Percentiles rank a stretch among this genome's conserved stretches.
These are phyloP conservation scores for Ceratitis capitata DNA, from an alignment of 1,140 invertebrate genomes.

Conservation along the genomic window DNA sequence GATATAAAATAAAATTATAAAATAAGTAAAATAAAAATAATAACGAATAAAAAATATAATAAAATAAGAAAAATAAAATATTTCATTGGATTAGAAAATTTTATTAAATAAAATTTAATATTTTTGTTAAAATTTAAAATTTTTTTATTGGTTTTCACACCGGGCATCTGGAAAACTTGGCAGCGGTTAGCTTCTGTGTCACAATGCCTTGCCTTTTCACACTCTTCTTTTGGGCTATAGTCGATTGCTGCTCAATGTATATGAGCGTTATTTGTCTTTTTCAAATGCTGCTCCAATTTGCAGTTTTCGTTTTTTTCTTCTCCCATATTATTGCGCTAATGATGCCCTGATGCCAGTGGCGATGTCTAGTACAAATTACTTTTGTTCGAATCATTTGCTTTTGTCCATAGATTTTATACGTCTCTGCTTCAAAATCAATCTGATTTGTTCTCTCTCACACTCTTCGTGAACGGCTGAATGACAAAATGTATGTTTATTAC, in stretches of 20 bases:
- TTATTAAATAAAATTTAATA: too few relatives aligned
- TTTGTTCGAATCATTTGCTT: conserved; percentile 3
- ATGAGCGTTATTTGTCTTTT: not conserved
- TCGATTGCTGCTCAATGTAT: not conserved
- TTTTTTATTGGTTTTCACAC: too few relatives aligned
- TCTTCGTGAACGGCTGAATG: not conserved
- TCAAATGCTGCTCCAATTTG: too few relatives aligned
- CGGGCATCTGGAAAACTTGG: too few relatives aligned
- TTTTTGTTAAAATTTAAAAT: too few relatives aligned
- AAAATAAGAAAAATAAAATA: too few relatives aligned
- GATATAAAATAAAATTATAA: too few relatives aligned
- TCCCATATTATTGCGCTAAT: not conserved
- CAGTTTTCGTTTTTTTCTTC: too few relatives aligned
- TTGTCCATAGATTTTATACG: not conserved
- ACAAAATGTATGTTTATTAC: not conserved
- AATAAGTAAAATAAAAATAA: too few relatives aligned
- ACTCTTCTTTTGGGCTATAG: not conserved
- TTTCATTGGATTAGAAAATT: too few relatives aligned
- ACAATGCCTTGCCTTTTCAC: not conserved
- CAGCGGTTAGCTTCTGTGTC: not conserved
- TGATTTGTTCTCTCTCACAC: not conserved
- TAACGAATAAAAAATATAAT: too few relatives aligned
- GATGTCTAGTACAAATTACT: conserved; percentile 16
- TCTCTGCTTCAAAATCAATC: not conserved
- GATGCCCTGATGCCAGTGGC: not conserved